Evolutionary conservation across 2,888 invertebrate genomes (phyloP).

Genomic region (Hedychridium roseum): DNA sequence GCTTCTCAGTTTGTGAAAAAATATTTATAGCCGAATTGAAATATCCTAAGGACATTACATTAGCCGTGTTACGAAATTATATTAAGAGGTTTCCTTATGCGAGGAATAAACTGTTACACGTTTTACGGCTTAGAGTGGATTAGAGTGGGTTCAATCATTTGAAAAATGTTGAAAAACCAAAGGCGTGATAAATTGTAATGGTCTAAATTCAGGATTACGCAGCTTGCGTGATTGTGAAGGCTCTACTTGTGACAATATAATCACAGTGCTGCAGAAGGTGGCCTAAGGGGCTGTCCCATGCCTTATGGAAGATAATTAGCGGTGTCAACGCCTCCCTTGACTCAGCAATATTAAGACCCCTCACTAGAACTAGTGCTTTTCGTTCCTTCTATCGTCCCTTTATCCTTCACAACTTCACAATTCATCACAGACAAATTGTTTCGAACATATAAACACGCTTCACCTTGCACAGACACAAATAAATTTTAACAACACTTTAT

Average conservation of each 20-base stretch:
- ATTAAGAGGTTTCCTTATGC: too few species aligned
- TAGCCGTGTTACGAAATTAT: too few species aligned
- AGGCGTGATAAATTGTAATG: too few species aligned
- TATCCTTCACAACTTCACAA: neutral
- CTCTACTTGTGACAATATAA: conserved; percentile 38
- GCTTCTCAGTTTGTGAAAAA: neutral
- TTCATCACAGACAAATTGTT: too few species aligned
- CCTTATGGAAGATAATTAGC: conserved; percentile 43
- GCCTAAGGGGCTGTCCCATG: conserved; percentile 21
- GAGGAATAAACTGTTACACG: too few species aligned
- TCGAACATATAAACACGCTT: too few species aligned
- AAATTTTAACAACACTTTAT: too few species aligned
- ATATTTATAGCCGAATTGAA: neutral
- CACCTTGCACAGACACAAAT: too few species aligned
- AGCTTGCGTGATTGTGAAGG: conserved; percentile 10
- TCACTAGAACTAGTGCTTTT: neutral
- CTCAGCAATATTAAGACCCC: conserved; percentile 34
- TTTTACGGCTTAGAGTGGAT: too few species aligned
- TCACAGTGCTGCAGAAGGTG: conserved; percentile 31
- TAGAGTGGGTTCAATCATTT: too few species aligned
- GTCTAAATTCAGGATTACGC: neutral
- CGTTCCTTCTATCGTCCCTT: neutral
- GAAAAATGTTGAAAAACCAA: too few species aligned
- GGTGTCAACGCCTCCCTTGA: conserved; percentile 38
- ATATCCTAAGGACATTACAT: too few species aligned